Evolutionary conservation across 2,888 invertebrate genomes (phyloP), one percentile per base, ranked within the genome.

Genomic region (Iphiclides podalirius): DNA sequence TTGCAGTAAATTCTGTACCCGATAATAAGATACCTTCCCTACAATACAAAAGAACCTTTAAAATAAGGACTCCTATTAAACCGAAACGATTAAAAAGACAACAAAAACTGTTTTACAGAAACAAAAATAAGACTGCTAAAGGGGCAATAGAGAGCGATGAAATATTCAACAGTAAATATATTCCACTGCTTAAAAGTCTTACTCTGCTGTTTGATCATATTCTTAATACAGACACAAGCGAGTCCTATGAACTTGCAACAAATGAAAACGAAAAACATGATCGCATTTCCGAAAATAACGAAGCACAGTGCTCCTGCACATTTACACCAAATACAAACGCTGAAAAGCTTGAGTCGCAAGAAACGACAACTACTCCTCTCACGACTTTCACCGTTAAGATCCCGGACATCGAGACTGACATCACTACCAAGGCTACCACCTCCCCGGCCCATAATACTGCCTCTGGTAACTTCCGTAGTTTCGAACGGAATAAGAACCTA

Each of bases 401-500:
- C 76, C 23, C 75, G 72, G 41, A 65, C 69, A 38, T 67, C 71
- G 55, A 70, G 69, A 48, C 59, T 54, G 2, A 47, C 67, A 15
- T 67, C 69, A 9, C 53, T 73, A 49, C 60, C 72, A 50, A 70
- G 70, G 47, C 66, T 86, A 16, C 81, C 81, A 36, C 82, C 85
- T 39, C 72, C 74, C 47, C 75, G 67, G 17, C 85, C 87, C 12
- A 75, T 86, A 41, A 64, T 86, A 52, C 70, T 86, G 12, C 84
- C 87, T 1, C 63, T 83, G 52, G 73, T 88, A 57, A 88, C 87
- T 20, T 79, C 83, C 54, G 81, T 79, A 43, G 70, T 87, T 26
- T 79, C 88, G 50, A 81, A 88, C 72, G 70, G 75, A 53, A 86
- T 88, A 75, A 75, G 86, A 67, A 72, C 84, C 14, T 86, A 86